phyloP scores from a whole-genome alignment of 2,797 vertebrate genomes.

The Cirrhinus molitorella region DNA sequence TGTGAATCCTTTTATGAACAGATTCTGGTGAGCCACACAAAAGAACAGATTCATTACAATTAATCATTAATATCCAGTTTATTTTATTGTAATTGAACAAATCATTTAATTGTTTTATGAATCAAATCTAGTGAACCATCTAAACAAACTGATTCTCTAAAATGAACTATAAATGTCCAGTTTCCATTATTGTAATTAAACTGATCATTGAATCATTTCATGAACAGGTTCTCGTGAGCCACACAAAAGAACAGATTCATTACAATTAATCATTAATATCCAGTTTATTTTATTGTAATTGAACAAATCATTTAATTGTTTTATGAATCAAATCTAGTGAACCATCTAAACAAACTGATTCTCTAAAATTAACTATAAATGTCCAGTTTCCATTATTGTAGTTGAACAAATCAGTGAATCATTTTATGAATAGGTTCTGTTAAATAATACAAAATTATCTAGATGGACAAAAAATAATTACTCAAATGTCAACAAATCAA shows the following conservation, averaged over 20 bases:
- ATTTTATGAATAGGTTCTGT: not conserved
- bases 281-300: not conserved
- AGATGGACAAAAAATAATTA: too few species aligned
- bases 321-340: not conserved
- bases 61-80: not conserved
- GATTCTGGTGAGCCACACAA: too few species aligned
- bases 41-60: too few species aligned
- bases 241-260: not conserved
- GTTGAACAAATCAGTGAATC: not conserved
- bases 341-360: not conserved
- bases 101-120: not conserved
- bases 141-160: not conserved
- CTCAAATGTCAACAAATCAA: conserved; percentile 2
- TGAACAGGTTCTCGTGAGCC: not conserved
- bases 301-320: not conserved
- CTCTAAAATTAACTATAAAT: not conserved
- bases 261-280: not conserved
- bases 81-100: not conserved
- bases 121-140: not conserved
- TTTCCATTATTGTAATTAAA: not conserved
- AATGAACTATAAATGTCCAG: not conserved
- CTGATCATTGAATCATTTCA: not conserved
- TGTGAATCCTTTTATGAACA: too few species aligned
- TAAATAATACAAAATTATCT: too few species aligned
- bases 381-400: not conserved